Conservation (phyloP, 2,113 vertebrate species). For the Lates calcarifer region DNA sequence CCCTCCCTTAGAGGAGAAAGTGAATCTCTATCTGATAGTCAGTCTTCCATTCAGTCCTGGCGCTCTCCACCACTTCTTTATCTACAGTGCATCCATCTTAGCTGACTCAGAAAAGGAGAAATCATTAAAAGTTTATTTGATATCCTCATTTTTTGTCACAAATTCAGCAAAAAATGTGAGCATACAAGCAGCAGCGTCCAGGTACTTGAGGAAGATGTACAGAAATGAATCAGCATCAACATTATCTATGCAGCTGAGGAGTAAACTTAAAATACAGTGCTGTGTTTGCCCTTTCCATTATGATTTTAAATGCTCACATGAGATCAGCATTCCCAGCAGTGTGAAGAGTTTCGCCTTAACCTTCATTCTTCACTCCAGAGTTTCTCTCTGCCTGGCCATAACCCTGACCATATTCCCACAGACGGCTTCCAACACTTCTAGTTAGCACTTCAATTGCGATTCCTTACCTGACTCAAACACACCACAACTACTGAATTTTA, state of each 20-base stretch:
- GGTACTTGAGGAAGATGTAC: not conserved
- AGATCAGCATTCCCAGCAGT: conserved; percentile 52
- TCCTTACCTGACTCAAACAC: conserved; percentile 25
- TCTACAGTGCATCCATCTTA: conserved; percentile 56
- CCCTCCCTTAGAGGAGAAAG: conserved; percentile 75
- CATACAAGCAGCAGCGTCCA: not conserved
- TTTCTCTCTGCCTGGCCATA: conserved; percentile 33
- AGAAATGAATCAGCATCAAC: not conserved
- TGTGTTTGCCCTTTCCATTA: conserved; percentile 19
- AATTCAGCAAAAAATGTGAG: not conserved
- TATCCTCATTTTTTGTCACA: conserved; percentile 21
- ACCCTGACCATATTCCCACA: conserved; percentile 35
- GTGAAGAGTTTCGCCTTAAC: conserved; percentile 42
- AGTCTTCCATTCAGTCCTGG: conserved; percentile 67
- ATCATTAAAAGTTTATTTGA: conserved; percentile 59
- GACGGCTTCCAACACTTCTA: conserved; percentile 5
- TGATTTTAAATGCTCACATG: conserved; percentile 42
- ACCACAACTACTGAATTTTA: conserved; percentile 24
- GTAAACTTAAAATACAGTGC: conserved; percentile 9
- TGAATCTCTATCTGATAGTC: conserved; percentile 81
- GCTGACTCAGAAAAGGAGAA: conserved; percentile 38
- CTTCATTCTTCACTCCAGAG: conserved; percentile 39
- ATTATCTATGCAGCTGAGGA: conserved; percentile 9
- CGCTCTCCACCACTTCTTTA: conserved; percentile 65
- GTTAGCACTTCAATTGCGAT: conserved; percentile 27